These are phyloP conservation scores for Drosophila algonquin DNA, from an alignment of 2,888 invertebrate species.

Conservation along the genomic window DNA sequence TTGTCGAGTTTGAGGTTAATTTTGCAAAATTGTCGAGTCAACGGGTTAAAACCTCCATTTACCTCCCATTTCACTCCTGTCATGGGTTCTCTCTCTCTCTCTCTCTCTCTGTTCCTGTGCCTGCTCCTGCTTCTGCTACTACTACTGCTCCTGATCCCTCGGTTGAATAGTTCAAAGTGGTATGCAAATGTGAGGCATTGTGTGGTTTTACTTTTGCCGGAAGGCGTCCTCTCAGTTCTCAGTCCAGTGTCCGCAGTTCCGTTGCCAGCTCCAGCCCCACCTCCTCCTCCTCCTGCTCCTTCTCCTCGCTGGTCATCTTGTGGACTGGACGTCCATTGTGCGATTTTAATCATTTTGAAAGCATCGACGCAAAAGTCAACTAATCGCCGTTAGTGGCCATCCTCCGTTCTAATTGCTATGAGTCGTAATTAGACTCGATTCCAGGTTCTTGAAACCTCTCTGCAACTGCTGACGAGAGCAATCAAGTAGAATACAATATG, in stretches of 20 bases:
- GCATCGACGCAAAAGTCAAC: slow-evolving; percentile 71
- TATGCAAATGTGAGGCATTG: slow-evolving; percentile 78
- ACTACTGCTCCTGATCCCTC: background rate
- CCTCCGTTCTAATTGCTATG: slow-evolving; percentile 55
- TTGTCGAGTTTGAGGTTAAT: slow-evolving; percentile 79
- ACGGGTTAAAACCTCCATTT: slow-evolving; percentile 55
- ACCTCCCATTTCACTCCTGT: slow-evolving; percentile 1
- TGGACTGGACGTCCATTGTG: slow-evolving; percentile 56
- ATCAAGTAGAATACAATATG: slow-evolving; percentile 1
- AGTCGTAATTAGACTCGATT: slow-evolving; percentile 42
- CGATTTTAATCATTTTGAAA: slow-evolving; percentile 78
- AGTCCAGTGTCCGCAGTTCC: slow-evolving; percentile 7
- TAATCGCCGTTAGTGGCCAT: slow-evolving; percentile 61
- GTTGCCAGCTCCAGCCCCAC: background rate
- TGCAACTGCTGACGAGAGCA: background rate
- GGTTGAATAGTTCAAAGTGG: slow-evolving; percentile 68
- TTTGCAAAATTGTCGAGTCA: slow-evolving; percentile 80
- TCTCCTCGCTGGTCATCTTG: slow-evolving; percentile 66
- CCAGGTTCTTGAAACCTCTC: background rate
- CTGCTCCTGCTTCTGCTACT: no score
- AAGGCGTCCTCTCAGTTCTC: slow-evolving; percentile 45
- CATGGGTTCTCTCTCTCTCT: background rate
- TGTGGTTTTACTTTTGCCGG: slow-evolving; percentile 77
- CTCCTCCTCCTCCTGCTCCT: no score
- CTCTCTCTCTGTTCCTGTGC: background rate